Evolutionary conservation across 2,113 vertebrate species (phyloP), one percentile per base, ranked within the genome.

Genomic region (Siniperca knerii): DNA sequence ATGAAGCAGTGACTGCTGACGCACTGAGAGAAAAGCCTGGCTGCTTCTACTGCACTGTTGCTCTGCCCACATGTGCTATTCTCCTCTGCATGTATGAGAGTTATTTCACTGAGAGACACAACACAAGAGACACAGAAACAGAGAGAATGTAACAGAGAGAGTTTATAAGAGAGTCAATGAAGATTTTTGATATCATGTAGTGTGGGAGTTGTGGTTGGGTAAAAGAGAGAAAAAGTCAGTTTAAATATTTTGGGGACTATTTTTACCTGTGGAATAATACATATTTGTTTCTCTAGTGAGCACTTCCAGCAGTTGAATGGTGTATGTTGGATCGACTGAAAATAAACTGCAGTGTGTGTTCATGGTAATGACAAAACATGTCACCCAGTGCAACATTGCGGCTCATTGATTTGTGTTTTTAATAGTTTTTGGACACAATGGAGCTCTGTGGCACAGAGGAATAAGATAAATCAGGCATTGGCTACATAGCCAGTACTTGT

Each of bases 11-110:
- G 84, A 81, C 64, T 92, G 81, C 81, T 93, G 91, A 94, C 86
- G 87, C 90, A 92, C 87, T 82, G 77, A 87, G 82, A 88, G 71
- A 55, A 85, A 90, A 65, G 70, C 40, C 78, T 85, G 79, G 81
- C 87, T 66, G 67, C 75, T 70, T 86, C 69, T 68, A 15, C 72
- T 75, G 79, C 23, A 66, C 76, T 87, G 79, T 77, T 87, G 79
- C 52, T 77, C 82, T 83, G 35, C 79, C 77, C 84, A 82, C 87
- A 87, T 87, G 87, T 91, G 84, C 70, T 82, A 21, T 74, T 84
- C 87, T 86, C 73, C 44, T 86, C 55, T 88, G 29, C 9, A 15
- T 60, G 33, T 0, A 64, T n/a, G 67, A 79, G 12, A 48, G 69
- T 73, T 35, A 33, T 65, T 67, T 87, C 75, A 84, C 77, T 62